Conservation (phyloP, 2,797 vertebrate species). For the Urosaurus nigricauda region DNA sequence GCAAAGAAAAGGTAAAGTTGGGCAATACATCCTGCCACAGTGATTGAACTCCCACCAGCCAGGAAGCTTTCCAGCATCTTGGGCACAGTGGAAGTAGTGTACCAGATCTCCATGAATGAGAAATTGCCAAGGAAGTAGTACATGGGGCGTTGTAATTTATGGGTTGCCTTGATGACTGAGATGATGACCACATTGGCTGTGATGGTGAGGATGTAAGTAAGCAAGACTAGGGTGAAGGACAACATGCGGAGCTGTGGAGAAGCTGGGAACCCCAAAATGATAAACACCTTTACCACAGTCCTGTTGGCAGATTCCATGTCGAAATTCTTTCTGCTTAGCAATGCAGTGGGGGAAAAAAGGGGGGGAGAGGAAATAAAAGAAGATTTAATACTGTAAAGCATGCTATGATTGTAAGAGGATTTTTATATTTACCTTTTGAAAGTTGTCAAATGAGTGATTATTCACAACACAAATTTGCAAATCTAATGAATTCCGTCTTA, state of each 20-base stretch:
- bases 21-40: conserved; percentile 39
- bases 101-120: conserved; percentile 60
- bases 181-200: conserved; percentile 43
- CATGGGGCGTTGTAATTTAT: conserved; percentile 38
- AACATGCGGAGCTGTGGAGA: conserved; percentile 30
- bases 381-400: not conserved
- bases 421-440: not conserved
- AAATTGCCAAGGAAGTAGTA: conserved; percentile 55
- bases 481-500: not conserved
- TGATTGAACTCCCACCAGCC: conserved; percentile 41
- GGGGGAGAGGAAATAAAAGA: not conserved
- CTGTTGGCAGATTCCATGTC: conserved; percentile 21
- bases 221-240: conserved; percentile 44
- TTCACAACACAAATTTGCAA: not conserved
- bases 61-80: conserved; percentile 48
- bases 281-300: conserved; percentile 31
- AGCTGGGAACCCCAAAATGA: conserved; percentile 44
- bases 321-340: not conserved
- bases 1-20: conserved; percentile 56
- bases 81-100: conserved; percentile 44
- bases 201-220: conserved; percentile 31
- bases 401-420: too few species aligned
- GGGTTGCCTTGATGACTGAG: conserved; percentile 39
- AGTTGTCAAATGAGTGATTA: not conserved
- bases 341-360: not conserved